Evolutionary conservation across 2,888 invertebrate genomes (phyloP).

Genomic region (Polymixis lichenea): DNA sequence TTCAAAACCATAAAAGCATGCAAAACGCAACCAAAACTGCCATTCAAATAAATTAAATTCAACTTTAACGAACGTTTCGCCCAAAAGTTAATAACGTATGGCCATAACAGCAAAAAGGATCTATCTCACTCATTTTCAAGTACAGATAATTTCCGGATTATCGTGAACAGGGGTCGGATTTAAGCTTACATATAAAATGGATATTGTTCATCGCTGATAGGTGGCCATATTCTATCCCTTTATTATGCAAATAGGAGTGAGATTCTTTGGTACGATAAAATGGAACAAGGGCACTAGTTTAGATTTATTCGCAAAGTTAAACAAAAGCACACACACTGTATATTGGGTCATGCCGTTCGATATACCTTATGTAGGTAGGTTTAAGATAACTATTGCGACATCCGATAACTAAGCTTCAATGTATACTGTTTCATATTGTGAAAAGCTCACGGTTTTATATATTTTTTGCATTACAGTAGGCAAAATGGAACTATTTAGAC

Average conservation of each 20-base stretch:
- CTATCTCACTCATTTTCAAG: conserved; percentile 60
- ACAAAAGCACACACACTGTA: conserved; percentile 56
- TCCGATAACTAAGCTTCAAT: conserved; percentile 21
- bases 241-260: conserved; percentile 66
- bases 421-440: background rate
- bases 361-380: conserved; percentile 1
- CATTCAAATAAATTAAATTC: conserved; percentile 48
- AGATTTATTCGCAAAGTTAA: conserved; percentile 65
- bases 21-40: conserved; percentile 35
- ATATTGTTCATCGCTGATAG: conserved; percentile 66
- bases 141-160: conserved; percentile 59
- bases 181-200: conserved; percentile 61
- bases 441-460: background rate
- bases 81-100: conserved; percentile 60
- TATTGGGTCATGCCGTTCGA: conserved; percentile 37
- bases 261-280: conserved; percentile 60
- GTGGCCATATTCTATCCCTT: conserved; percentile 64
- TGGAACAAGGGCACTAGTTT: conserved; percentile 58
- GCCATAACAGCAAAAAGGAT: conserved; percentile 51
- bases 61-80: conserved; percentile 44
- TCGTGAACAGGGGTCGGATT: conserved; percentile 55
- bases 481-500: no score
- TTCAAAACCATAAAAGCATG: conserved; percentile 9
- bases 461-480: background rate
- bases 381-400: conserved; percentile 19